Percentiles rank a stretch among this genome's conserved stretches.
These are phyloP conservation scores for Halcyon chelicuti DNA, from an alignment of 2,797 vertebrate genomes.

Conservation along the genomic window DNA sequence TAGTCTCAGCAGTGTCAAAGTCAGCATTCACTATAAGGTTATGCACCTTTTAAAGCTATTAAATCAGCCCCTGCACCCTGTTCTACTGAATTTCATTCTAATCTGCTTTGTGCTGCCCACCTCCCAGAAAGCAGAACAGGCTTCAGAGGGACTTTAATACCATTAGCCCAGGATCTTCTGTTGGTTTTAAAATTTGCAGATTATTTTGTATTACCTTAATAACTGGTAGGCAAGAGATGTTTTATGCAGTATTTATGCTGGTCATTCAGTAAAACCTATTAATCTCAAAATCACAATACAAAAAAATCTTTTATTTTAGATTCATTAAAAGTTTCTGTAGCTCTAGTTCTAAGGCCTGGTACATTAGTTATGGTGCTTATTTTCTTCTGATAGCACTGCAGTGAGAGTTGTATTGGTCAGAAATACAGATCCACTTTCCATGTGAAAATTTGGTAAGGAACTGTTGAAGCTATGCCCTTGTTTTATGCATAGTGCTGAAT, in stretches of 20 bases:
- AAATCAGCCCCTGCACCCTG: background rate
- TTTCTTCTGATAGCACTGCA: background rate
- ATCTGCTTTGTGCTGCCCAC: background rate
- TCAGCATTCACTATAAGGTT: background rate
- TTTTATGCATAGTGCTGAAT: background rate
- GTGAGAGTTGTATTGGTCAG: background rate
- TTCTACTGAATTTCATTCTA: background rate
- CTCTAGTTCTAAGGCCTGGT: background rate
- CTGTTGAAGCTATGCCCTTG: background rate
- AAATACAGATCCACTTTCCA: background rate
- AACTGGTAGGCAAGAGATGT: background rate
- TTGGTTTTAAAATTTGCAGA: background rate
- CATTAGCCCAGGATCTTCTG: background rate
- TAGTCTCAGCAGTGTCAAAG: background rate
- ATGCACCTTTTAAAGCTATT: background rate
- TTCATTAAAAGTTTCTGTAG: background rate
- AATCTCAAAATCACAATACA: background rate
- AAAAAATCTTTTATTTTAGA: background rate
- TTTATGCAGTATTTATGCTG: background rate
- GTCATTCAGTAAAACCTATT: background rate
- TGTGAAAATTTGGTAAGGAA: background rate
- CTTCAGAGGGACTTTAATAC: background rate
- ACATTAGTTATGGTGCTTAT: background rate
- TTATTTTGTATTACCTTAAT: background rate
- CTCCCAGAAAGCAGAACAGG: background rate